These are phyloP conservation scores for Tetrax tetrax DNA, from an alignment of 2,113 vertebrate species.

Conservation along the genomic window DNA sequence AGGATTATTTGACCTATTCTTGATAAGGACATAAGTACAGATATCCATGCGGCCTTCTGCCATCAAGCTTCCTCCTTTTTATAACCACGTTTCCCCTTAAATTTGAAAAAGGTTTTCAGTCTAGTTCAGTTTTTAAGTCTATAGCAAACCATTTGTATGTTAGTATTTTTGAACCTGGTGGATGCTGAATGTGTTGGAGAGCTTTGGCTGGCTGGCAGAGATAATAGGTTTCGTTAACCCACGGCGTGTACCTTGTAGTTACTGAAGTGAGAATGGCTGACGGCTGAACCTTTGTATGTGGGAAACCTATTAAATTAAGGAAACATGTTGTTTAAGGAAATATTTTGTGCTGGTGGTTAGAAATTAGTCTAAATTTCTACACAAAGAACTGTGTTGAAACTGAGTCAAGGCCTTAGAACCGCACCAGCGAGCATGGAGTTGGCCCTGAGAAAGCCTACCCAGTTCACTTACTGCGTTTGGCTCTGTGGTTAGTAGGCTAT, in stretches of 20 bases:
- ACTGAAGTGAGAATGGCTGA: background rate
- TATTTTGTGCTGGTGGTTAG: background rate
- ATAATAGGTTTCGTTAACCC: background rate
- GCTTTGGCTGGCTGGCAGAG: background rate
- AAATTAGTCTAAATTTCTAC: background rate
- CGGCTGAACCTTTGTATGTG: background rate
- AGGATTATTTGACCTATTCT: conserved; percentile 50
- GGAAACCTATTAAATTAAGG: background rate
- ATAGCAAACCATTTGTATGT: background rate
- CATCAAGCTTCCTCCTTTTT: background rate
- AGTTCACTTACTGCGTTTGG: background rate
- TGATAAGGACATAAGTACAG: conserved; percentile 39
- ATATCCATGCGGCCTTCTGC: conserved; percentile 30
- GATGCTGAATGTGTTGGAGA: background rate
- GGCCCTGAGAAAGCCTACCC: background rate
- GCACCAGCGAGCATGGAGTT: background rate
- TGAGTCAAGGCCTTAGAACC: background rate
- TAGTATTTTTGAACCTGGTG: background rate
- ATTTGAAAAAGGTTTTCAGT: background rate
- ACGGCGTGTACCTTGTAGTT: background rate
- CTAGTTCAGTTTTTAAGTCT: background rate
- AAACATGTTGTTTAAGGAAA: background rate
- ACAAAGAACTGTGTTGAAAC: background rate
- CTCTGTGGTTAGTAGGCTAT: background rate
- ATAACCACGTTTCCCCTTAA: background rate